phyloP scores from a whole-genome alignment of 2,888 invertebrate species.

The Drosophila aldrichi region DNA sequence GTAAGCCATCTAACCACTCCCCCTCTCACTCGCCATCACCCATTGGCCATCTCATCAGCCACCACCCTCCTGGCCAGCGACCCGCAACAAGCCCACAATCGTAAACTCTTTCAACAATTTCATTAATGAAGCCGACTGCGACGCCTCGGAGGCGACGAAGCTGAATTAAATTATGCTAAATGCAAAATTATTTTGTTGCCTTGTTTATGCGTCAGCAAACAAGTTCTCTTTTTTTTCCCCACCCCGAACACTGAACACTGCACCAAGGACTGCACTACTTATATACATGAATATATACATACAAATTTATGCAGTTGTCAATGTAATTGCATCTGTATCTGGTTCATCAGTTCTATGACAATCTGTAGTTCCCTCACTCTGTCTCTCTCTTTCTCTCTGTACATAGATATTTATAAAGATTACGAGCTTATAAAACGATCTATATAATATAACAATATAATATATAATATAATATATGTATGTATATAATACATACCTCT shows the following conservation, averaged over 20 bases:
- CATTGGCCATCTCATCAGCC: too few species aligned
- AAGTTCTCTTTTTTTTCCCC: slow-evolving; percentile 9
- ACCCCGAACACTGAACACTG: background rate
- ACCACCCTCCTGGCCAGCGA: background rate
- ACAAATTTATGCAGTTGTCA: background rate
- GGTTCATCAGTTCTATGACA: background rate
- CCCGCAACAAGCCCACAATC: slow-evolving; percentile 18
- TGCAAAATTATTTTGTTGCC: slow-evolving; percentile 38
- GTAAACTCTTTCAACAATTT: slow-evolving; percentile 42
- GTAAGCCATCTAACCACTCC: slow-evolving; percentile 16
- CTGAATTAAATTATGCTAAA: slow-evolving; percentile 42
- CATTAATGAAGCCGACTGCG: slow-evolving; percentile 35
- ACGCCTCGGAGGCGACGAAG: slow-evolving; percentile 15
- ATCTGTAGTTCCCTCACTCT: too few species aligned
- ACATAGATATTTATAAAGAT: too few species aligned
- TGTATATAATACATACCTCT: too few species aligned
- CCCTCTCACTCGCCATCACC: background rate
- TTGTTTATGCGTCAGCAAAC: slow-evolving; percentile 14
- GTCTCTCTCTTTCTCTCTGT: background rate
- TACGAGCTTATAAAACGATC: too few species aligned
- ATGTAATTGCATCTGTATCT: background rate
- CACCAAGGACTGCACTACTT: background rate
- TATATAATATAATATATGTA: too few species aligned
- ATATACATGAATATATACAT: background rate
- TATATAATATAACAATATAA: too few species aligned